A percentile compares a stretch with the other conserved stretches of the same genome.
phyloP scores from a whole-genome alignment of 2,113 vertebrate genomes.

The Cavia aperea region DNA sequence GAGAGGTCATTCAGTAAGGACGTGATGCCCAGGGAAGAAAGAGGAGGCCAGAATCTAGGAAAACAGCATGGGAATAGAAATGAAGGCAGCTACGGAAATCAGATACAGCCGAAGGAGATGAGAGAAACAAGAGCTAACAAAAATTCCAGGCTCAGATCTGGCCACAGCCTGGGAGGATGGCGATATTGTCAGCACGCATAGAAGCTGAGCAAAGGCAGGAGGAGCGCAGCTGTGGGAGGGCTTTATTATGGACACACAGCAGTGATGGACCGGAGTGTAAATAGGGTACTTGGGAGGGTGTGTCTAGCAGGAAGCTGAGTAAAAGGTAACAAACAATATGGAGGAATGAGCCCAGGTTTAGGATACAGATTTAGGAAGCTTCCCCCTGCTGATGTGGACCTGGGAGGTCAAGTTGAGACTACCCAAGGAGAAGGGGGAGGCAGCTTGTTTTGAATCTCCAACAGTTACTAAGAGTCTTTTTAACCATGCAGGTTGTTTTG shows the following conservation, averaged over 20 bases:
- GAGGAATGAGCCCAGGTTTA: not conserved
- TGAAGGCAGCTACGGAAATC: not conserved
- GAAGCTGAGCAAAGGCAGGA: not conserved
- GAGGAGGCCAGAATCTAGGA: not conserved
- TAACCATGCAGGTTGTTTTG: not conserved
- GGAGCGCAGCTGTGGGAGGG: not conserved
- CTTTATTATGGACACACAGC: not conserved
- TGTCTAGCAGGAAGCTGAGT: not conserved
- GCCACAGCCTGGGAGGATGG: not conserved
- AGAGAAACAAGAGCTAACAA: not conserved
- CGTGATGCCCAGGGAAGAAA: not conserved
- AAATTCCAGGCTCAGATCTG: not conserved
- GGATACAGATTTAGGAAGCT: not conserved
- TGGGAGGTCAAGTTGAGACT: not conserved
- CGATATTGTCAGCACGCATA: too few species aligned
- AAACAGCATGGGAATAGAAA: not conserved
- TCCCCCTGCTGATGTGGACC: not conserved
- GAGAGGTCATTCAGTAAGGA: not conserved
- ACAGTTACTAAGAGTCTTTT: not conserved
- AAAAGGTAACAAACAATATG: not conserved
- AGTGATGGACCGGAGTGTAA: not conserved
- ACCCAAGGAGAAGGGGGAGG: not conserved
- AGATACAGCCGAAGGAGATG: not conserved
- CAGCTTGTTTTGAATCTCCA: not conserved
- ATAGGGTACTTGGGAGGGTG: not conserved